Evolutionary conservation across 30 jellyfish, hydroid and myxozoan species (phyloP).

Genomic region (Turritopsis rubra): DNA sequence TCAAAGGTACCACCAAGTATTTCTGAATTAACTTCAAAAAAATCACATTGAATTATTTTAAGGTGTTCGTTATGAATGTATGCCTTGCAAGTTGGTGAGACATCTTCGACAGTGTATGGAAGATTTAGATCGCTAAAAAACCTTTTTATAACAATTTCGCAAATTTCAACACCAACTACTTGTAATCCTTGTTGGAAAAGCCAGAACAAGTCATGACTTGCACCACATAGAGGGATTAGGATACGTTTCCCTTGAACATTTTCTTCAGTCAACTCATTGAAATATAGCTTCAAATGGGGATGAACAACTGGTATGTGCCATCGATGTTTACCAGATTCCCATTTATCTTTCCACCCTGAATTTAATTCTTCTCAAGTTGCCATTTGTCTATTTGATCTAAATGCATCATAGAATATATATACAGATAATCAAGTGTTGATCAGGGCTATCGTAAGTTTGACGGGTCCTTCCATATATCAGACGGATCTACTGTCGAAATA

Average conservation of each 20-base stretch:
- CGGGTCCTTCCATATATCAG: too few relatives aligned
- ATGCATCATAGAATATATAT: background rate
- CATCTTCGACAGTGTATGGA: slow-evolving; percentile 42
- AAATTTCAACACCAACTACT: slow-evolving; percentile 70
- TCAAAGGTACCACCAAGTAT: slow-evolving; percentile 34
- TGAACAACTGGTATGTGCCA: slow-evolving; percentile 17
- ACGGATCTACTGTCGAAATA: too few relatives aligned
- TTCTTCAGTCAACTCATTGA: slow-evolving; percentile 4
- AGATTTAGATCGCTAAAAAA: slow-evolving; percentile 44
- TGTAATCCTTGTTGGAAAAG: slow-evolving; percentile 43
- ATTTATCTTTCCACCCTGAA: background rate
- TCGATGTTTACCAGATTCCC: background rate
- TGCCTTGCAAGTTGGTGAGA: background rate
- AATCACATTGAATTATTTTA: slow-evolving; percentile 14
- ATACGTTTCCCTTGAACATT: slow-evolving; percentile 22
- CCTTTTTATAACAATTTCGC: slow-evolving; percentile 33
- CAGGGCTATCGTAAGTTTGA: too few relatives aligned
- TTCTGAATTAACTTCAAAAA: slow-evolving; percentile 8
- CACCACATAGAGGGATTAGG: slow-evolving; percentile 71
- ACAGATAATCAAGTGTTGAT: too few relatives aligned
- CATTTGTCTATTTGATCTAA: background rate
- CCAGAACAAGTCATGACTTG: slow-evolving; percentile 65
- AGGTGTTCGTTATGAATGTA: slow-evolving; percentile 14
- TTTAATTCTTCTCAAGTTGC: background rate
- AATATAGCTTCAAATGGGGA: slow-evolving; percentile 8